A percentile compares a stretch with the other conserved stretches of the same genome.
These are phyloP conservation scores for Drosophila kanekoi DNA, from an alignment of 2,888 invertebrate species.

Conservation along the genomic window DNA sequence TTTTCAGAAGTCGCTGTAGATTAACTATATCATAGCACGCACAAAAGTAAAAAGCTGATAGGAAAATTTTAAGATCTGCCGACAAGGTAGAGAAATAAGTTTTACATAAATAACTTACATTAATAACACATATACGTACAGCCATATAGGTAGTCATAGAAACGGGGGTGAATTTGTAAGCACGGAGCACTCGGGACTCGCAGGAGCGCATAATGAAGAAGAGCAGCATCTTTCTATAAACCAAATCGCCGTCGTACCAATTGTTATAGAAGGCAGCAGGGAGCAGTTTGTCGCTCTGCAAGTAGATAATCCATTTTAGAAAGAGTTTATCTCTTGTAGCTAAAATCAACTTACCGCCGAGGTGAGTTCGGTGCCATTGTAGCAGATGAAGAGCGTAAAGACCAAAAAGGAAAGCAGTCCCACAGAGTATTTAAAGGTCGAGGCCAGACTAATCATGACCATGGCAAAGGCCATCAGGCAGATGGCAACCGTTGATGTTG, in stretches of 20 bases:
- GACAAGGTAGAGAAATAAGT: conserved; percentile 1
- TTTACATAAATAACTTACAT: too few species aligned
- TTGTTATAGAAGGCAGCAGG: conserved; percentile 79
- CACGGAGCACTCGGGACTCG: conserved; percentile 61
- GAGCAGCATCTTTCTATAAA: conserved; percentile 74
- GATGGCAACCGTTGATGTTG: conserved; percentile 77
- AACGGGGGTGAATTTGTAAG: conserved; percentile 74
- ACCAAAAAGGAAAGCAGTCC: conserved; percentile 73
- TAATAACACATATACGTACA: conserved; percentile 53
- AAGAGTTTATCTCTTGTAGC: neutral
- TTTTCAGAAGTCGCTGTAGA: too few species aligned
- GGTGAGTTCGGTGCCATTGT: conserved; percentile 74
- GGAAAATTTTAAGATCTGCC: conserved; percentile 73
- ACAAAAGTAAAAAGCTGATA: conserved; percentile 79
- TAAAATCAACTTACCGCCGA: conserved; percentile 57
- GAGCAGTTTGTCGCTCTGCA: conserved; percentile 70
- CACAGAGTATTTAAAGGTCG: conserved; percentile 67
- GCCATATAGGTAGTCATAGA: conserved; percentile 80
- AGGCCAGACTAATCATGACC: conserved; percentile 61
- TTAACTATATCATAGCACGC: conserved; percentile 40
- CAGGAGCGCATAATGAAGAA: conserved; percentile 76
- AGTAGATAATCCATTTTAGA: rapidly evolving
- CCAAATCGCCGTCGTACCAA: conserved; percentile 80
- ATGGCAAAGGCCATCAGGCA: conserved; percentile 80
- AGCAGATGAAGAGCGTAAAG: conserved; percentile 74